Conservation (phyloP, 2,113 vertebrate species). For the Pseudonaja textilis region DNA sequence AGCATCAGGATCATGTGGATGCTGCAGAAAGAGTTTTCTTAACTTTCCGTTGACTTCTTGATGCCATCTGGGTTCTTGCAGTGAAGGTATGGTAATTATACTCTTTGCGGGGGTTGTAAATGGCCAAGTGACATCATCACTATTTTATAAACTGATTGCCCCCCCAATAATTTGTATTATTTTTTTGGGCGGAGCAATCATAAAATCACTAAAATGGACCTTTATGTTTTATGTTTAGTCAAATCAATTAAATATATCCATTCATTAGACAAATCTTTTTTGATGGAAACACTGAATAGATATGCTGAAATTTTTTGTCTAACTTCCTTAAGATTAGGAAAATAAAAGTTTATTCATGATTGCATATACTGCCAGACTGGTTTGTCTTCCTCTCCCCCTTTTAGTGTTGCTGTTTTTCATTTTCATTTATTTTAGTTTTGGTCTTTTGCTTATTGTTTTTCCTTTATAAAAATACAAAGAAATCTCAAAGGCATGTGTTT, state of each 20-base stretch:
- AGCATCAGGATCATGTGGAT: not conserved
- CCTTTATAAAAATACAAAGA: not conserved
- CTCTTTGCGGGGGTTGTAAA: not conserved
- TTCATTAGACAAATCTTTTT: not conserved
- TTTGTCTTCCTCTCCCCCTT: not conserved
- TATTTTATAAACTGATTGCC: not conserved
- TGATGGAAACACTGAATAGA: not conserved
- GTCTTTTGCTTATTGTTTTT: not conserved
- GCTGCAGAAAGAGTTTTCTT: not conserved
- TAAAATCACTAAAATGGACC: not conserved
- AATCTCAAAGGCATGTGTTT: not conserved
- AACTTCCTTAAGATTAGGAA: not conserved
- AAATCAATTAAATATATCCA: not conserved
- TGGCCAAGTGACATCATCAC: constrained; percentile 42
- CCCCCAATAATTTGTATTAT: not conserved
- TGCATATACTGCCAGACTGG: not conserved
- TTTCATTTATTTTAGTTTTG: not conserved
- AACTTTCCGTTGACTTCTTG: not conserved
- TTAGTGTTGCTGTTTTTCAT: not conserved
- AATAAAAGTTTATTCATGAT: not conserved
- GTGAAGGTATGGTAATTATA: not conserved
- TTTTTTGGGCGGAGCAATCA: no score
- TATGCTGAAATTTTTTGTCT: not conserved
- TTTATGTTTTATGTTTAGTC: not conserved
- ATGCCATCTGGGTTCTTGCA: not conserved